Percentiles rank a stretch among this genome's conserved stretches.
Conservation (phyloP, 92 coral and sea anemone genomes). For the Phenganax stokvisi region DNA sequence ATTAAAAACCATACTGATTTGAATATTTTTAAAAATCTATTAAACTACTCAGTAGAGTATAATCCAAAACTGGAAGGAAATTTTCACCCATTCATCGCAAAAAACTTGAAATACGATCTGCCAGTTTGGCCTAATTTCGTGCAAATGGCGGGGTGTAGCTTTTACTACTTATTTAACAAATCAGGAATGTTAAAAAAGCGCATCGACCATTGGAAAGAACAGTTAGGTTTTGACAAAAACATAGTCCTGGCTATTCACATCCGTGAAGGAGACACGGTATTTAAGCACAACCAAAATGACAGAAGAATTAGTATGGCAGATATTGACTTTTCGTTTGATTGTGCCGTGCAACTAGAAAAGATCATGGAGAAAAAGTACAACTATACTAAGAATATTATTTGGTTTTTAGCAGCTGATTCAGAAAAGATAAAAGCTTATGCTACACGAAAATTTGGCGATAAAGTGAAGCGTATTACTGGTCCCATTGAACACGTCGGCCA, state of each 20-base stretch:
- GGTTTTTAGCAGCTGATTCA: constrained; percentile 87
- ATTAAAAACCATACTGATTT: background rate
- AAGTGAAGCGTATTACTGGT: constrained; percentile 32
- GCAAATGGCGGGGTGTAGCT: constrained; percentile 72
- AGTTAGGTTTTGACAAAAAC: constrained; percentile 38
- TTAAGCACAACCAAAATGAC: constrained; percentile 52
- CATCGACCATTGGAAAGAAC: constrained; percentile 43
- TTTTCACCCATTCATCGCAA: background rate
- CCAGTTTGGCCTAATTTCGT: constrained; percentile 33
- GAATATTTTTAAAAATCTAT: background rate
- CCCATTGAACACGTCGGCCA: constrained; percentile 18
- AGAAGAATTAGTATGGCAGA: constrained; percentile 44
- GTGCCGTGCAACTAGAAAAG: constrained; percentile 66
- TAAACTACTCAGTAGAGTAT: constrained; percentile 7
- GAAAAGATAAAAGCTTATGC: constrained; percentile 55
- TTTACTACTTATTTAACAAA: constrained; percentile 66
- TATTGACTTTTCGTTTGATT: constrained; percentile 51
- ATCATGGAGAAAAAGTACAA: constrained; percentile 10
- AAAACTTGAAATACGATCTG: background rate
- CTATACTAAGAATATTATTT: constrained; percentile 39
- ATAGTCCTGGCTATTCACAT: constrained; percentile 74
- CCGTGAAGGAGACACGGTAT: constrained; percentile 75
- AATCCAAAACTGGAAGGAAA: background rate
- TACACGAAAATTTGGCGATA: constrained; percentile 47
- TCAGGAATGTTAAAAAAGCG: constrained; percentile 53